Base-by-base conservation (phyloP, 2,113 vertebrate genomes). In the Blennius ocellaris region DNA sequence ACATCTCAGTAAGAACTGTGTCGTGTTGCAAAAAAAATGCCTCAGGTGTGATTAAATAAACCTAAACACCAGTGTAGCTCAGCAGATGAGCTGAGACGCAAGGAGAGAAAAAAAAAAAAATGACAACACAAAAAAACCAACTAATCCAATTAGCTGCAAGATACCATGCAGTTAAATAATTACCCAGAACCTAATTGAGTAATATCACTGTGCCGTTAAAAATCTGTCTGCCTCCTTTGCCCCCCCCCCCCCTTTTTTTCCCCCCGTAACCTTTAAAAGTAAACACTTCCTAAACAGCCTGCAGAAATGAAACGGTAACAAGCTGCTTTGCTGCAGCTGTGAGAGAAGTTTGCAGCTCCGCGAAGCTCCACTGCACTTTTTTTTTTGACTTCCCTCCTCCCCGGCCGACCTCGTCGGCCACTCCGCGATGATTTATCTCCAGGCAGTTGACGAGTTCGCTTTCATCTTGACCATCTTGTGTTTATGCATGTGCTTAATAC, bases 151-250 rank as follows among this genome's bases (percentile, higher is more conserved):
- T 88, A 85, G 38, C 80, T 43, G 38, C 1, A 76, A 73, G 62
- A 81, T 80, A 83, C 55, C 74, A 74, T 79, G 80, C 78, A 67
- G 83, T 88, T 85, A 87, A 90, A 86, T 88, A 75, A 89, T 90
- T 89, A 83, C 68, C 60, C 65, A 59, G 39, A 82, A 77, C 41
- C 83, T 75, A 85, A 83, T 84, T 84, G 81, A 67, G 63, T 81
- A 74, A 90, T 83, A 72, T 84, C 53, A 21, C 57, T 48, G 66
- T 11, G 61, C 73, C 59, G 51, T 87, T 77, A 41, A 44, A 78
- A 73, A 66, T 49, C 48, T 41, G 15, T 45, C 60, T 78, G 57
- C 73, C 37, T 15, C n/a, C 51, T 53, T 64, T 62, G 9, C 48
- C 11, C 50, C 21, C 21, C 21, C 21, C 21, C n/a, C n/a, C n/a